Evolutionary conservation across 1,140 invertebrate genomes (phyloP).

Genomic region (Cyphomyrmex costatus): DNA sequence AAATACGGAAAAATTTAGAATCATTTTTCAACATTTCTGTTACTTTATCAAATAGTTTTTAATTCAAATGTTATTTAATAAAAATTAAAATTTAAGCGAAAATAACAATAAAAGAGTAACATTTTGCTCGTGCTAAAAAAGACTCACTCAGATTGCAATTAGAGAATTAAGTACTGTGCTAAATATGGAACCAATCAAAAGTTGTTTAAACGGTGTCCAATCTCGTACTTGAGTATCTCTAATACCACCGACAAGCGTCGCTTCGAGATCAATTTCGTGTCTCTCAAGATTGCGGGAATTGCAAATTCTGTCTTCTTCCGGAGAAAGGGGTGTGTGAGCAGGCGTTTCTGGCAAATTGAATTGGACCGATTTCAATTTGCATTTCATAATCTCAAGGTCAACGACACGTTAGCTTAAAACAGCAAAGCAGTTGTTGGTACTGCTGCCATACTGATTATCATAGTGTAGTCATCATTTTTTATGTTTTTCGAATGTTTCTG

Average conservation of each 20-base stretch:
- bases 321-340: not conserved
- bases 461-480: not conserved
- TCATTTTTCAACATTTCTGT: too few species aligned
- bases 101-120: too few species aligned
- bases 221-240: too few species aligned
- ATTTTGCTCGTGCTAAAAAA: too few species aligned
- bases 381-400: constrained; percentile 55
- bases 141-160: too few species aligned
- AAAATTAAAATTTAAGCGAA: too few species aligned
- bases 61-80: too few species aligned
- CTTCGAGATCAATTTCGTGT: not conserved
- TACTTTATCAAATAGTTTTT: too few species aligned
- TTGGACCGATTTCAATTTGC: constrained; percentile 22
- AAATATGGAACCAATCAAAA: too few species aligned
- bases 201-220: too few species aligned
- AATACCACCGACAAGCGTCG: not conserved
- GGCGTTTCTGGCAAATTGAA: constrained; percentile 20
- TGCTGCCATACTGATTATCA: constrained; percentile 24
- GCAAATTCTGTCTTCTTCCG: not conserved
- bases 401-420: constrained; percentile 19
- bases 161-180: too few species aligned
- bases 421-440: not conserved
- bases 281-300: not conserved
- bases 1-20: too few species aligned
- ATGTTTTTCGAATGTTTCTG: not conserved